These are phyloP conservation scores for Spilosoma lubricipeda DNA, from an alignment of 2,888 invertebrate species.

Conservation along the genomic window DNA sequence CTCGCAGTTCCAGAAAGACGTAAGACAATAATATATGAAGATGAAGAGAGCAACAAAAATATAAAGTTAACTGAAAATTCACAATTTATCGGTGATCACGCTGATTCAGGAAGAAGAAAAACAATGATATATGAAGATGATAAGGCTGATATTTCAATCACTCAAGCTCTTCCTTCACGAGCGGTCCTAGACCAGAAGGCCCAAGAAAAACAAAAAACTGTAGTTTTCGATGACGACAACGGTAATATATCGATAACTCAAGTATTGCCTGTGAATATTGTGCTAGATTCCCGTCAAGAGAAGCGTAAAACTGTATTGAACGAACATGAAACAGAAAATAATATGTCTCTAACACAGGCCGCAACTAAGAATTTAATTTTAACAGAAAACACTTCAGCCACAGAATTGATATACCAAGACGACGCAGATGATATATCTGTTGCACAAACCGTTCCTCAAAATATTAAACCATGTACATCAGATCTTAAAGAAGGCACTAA, in stretches of 20 bases:
- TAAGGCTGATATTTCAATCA: conserved; percentile 48
- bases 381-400: not conserved
- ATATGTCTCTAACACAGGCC: conserved; percentile 46
- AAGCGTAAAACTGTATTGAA: conserved; percentile 42
- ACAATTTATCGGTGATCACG: not conserved
- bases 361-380: conserved; percentile 41
- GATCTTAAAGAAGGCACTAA: conserved; percentile 13
- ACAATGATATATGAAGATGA: conserved; percentile 33
- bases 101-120: not conserved
- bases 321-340: conserved; percentile 41
- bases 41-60: conserved; percentile 6
- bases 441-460: conserved; percentile 53
- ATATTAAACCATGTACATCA: conserved; percentile 18
- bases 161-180: conserved; percentile 46
- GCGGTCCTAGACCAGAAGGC: conserved; percentile 26
- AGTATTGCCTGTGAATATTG: conserved; percentile 34
- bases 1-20: not conserved
- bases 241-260: conserved; percentile 51
- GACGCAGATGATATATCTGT: conserved; percentile 53
- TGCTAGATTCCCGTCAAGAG: conserved; percentile 24
- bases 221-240: conserved; percentile 37
- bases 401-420: conserved; percentile 7
- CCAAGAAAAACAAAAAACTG: conserved; percentile 25
- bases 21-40: conserved; percentile 30
- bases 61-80: conserved; percentile 14